Evolutionary conservation across 1,140 invertebrate genomes (phyloP), one percentile per base, ranked within the genome.

Genomic region (Tenebrio molitor): DNA sequence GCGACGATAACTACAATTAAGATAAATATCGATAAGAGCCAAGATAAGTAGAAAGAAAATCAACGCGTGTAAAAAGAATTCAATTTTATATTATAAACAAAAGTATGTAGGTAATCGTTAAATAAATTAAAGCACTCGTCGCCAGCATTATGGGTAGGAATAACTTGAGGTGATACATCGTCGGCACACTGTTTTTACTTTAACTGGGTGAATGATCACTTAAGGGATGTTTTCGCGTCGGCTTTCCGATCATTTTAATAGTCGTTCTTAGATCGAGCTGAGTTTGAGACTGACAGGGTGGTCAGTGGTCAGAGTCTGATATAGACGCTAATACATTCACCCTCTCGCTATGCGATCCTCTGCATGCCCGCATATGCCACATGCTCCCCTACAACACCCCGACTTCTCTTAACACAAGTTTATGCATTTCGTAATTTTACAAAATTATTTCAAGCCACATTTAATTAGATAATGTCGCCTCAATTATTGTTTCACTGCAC

Each of bases 291-390:
- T 79, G 77, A 77, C 72, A 73, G 78, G 72, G 72, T 80, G 77
- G 76, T 77, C 81, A 79, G 65, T 79, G 81, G 81, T 76, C 79
- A 82, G 73, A 74, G 70, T 71, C 67, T 77, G 76, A 77, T 77
- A 79, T 77, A 79, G 75, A 78, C 71, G 70, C 75, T 81, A 81
- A 81, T 81, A 75, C 78, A 81, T 81, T 77, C 80, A 81, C 80
- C 80, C 80, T 77, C 73, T 75, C 74, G 69, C 65, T 64, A 64
- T 64, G 34, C 66, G 68, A 65, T 42, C 42, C 50, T 66, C 71
- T 66, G 34, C 42, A 69, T 71, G 71, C 71, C 76, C 75, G 69
- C 75, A 76, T 76, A 70, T 71, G 69, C 65, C 75, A 68, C 73
- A 65, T 74, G 76, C 66, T 69, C 44, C 34, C 64, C 41, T 53